These are phyloP conservation scores for Metallyticus violacea DNA, from an alignment of 2,888 invertebrate genomes.

Conservation along the genomic window DNA sequence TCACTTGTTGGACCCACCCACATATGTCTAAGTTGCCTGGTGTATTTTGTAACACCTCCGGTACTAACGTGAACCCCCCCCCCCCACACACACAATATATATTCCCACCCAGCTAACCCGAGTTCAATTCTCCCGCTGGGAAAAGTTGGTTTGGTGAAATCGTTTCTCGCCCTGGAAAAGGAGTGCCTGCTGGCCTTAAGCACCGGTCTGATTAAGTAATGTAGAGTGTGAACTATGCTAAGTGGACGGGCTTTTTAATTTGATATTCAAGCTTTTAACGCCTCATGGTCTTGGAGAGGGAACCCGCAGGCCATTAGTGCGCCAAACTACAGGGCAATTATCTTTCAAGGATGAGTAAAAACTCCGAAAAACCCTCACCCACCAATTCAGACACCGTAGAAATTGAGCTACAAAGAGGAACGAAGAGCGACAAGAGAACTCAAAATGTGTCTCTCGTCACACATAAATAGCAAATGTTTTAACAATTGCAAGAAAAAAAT, in stretches of 20 bases:
- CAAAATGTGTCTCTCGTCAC: not conserved
- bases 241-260: too few species aligned
- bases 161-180: not conserved
- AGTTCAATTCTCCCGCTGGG: not conserved
- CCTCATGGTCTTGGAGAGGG: too few species aligned
- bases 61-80: too few species aligned
- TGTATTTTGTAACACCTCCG: not conserved
- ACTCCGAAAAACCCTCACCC: not conserved
- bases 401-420: not conserved
- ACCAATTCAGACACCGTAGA: too few species aligned
- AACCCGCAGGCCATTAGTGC: too few species aligned
- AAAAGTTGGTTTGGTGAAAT: not conserved
- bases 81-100: too few species aligned
- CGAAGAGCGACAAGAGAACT: not conserved
- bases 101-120: too few species aligned
- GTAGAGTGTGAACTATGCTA: not conserved
- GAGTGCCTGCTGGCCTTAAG: too few species aligned
- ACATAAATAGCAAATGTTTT: not conserved
- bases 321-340: not conserved
- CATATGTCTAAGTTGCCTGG: not conserved
- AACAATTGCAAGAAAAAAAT: not conserved
- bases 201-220: not conserved
- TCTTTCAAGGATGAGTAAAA: not conserved
- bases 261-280: too few species aligned
- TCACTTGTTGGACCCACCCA: not conserved